A percentile compares a stretch with the other conserved stretches of the same genome.
These are phyloP conservation scores for Actinia tenebrosa DNA, from an alignment of 64 coral and sea anemone genomes.

Conservation along the genomic window DNA sequence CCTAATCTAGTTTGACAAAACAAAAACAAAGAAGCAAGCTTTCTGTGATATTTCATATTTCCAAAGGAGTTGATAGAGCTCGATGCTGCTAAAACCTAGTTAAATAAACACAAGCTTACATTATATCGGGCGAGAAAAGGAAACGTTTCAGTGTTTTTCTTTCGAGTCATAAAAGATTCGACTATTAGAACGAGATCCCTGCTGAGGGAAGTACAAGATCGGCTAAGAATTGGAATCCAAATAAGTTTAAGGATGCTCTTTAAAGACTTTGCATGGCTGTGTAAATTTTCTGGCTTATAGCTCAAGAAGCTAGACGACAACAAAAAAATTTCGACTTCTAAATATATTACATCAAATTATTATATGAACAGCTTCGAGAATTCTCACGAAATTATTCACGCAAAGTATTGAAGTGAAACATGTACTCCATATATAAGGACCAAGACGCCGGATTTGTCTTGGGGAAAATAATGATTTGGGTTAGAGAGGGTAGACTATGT, in stretches of 20 bases:
- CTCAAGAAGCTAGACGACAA: constrained; percentile 11
- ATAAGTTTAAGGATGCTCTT: not conserved
- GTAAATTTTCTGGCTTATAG: not conserved
- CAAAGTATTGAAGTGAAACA: not conserved
- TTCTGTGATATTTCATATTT: not conserved
- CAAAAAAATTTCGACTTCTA: not conserved
- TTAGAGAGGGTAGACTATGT: not conserved
- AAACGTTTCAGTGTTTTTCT: not conserved
- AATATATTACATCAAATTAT: constrained; percentile 12
- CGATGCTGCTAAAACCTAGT: not conserved
- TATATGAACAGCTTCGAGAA: constrained; percentile 6
- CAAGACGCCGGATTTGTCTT: not conserved
- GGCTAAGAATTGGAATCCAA: not conserved
- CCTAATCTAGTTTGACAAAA: not conserved
- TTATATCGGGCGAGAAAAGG: not conserved
- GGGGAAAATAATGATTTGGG: not conserved
- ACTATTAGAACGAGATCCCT: not conserved
- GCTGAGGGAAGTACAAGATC: not conserved
- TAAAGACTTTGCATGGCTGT: not conserved
- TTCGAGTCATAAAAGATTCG: not conserved
- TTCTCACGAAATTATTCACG: constrained; percentile 21
- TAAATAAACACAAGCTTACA: not conserved
- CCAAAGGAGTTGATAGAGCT: not conserved
- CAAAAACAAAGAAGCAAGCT: not conserved
- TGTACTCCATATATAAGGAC: not conserved